phyloP scores from a whole-genome alignment of 2,113 vertebrate genomes.

The Sphyrna mokarran region DNA sequence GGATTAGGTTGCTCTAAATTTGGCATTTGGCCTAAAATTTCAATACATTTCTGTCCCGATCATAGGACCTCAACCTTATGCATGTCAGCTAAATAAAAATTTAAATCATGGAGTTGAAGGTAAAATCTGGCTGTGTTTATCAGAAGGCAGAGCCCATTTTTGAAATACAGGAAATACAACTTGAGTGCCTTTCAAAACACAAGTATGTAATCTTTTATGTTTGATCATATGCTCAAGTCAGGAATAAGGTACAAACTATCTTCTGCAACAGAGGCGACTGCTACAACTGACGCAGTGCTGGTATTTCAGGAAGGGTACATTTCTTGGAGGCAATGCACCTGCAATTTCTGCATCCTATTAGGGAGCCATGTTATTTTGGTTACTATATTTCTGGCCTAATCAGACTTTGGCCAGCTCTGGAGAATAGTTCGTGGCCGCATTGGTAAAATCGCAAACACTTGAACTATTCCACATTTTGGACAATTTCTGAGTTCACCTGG shows the following conservation, averaged over 20 bases:
- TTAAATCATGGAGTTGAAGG: not conserved
- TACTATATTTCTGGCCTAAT: not conserved
- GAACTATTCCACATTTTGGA: not conserved
- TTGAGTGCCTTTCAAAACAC: not conserved
- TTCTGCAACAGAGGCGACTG: not conserved
- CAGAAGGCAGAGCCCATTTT: not conserved
- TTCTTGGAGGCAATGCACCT: not conserved
- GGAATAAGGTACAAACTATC: not conserved
- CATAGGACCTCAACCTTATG: not conserved
- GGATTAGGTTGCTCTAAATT: slow-evolving; percentile 34
- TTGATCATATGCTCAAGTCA: not conserved
- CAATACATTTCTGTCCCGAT: not conserved
- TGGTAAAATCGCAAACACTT: no score
- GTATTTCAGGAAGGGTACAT: not conserved
- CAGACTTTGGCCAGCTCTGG: no score
- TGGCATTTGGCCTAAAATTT: slow-evolving; percentile 1
- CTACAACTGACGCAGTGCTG: not conserved
- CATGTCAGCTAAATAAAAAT: not conserved
- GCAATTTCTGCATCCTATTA: not conserved
- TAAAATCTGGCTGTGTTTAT: not conserved
- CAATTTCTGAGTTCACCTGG: not conserved
- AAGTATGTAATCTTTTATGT: not conserved
- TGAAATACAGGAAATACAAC: not conserved
- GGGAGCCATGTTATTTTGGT: not conserved
- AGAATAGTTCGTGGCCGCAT: no score